Evolutionary conservation across 2,113 vertebrate species (phyloP), one percentile per base, ranked within the genome.

Genomic region (Dendrocopos noguchii): DNA sequence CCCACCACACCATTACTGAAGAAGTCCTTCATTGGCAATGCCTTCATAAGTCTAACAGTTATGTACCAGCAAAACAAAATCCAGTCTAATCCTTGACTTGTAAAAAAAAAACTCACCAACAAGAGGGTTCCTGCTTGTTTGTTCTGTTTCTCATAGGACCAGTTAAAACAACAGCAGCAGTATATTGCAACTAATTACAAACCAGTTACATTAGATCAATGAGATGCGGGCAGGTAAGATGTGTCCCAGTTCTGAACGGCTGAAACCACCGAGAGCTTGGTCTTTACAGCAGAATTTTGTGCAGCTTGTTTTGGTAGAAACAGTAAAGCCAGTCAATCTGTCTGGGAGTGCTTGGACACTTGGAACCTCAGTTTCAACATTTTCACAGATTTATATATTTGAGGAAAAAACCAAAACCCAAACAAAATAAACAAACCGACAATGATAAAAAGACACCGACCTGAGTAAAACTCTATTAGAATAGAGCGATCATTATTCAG

Each of bases 401-500:
- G 59, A 92, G 9, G 78, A 91, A 88, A 88, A 73, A 94, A 88
- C n/a, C n/a, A n/a, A n/a, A n/a, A n/a, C n/a, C n/a, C n/a, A n/a
- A 83, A 82, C 4, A 39, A 39, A 39, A 39, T 11, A 39, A 39
- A 39, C 39, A 67, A 89, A 75, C 94, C 86, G 97, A 95, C 84
- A 80, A 96, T 64, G 93, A 95, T 97, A 96, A 94, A 83, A 96
- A 97, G 94, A 97, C 95, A 97, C 93, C 96, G 97, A 98, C 98
- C 98, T 98, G 98, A 98, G 98, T 98, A 98, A 97, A 97, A 97
- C 97, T 67, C 97, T 94, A 97, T 97, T 95, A 97, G 92, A 96
- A 97, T 97, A 97, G 97, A 98, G 95, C 92, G 70, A 97, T 92
- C 94, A 94, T 96, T 97, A 98, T 96, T 97, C 97, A 97, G 94